A percentile compares a stretch with the other conserved stretches of the same genome.
phyloP scores from a whole-genome alignment of 2,113 vertebrate species.

The Takifugu flavidus region DNA sequence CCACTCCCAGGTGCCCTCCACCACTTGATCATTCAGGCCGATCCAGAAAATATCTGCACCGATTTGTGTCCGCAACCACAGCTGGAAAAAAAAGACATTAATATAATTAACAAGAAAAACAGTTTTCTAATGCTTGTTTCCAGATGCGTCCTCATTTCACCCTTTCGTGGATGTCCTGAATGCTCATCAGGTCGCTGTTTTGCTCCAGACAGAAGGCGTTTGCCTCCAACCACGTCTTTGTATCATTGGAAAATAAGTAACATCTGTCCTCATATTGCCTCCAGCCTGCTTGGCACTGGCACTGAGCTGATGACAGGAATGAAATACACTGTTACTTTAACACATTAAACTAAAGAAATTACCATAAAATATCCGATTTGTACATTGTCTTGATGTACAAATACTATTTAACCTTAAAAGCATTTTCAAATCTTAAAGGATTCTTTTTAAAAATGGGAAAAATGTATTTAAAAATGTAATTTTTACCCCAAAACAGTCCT shows the following conservation, averaged over 20 bases:
- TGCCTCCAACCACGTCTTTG: conserved; percentile 66
- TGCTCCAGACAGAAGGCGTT: conserved; percentile 53
- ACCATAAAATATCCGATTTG: no score
- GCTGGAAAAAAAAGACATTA: conserved; percentile 36
- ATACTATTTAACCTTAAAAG: no score
- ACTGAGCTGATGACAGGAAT: conserved; percentile 30
- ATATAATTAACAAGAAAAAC: neutral
- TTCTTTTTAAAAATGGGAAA: no score
- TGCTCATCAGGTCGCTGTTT: conserved; percentile 68
- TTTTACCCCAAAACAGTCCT: no score
- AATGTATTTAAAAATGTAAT: no score
- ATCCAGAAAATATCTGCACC: conserved; percentile 67
- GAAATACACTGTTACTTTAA: neutral
- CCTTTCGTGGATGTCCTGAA: conserved; percentile 68
- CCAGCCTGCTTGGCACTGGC: conserved; percentile 71
- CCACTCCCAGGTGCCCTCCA: conserved; percentile 73
- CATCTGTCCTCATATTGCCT: conserved; percentile 66
- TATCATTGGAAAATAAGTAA: conserved; percentile 70
- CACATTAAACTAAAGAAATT: neutral
- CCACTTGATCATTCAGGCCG: conserved; percentile 67
- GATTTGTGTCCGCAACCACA: conserved; percentile 74
- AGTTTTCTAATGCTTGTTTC: neutral
- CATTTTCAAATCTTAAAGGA: no score
- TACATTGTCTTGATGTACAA: neutral
- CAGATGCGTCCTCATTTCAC: conserved; percentile 44